phyloP scores from a whole-genome alignment of 2,888 invertebrate species.

The Pterostichus niger region DNA sequence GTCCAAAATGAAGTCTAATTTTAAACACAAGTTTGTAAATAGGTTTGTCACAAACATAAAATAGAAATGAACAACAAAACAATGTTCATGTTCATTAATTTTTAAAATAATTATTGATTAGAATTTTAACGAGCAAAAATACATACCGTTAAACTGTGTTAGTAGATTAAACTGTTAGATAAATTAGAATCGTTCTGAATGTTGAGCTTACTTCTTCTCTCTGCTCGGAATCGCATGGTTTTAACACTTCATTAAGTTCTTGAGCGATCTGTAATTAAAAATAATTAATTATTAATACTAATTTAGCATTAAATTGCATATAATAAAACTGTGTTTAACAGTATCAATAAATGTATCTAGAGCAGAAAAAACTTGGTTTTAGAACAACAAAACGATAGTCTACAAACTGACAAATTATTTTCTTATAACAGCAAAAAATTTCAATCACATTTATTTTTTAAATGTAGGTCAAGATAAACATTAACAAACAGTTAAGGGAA shows the following conservation, averaged over 20 bases:
- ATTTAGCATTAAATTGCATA: too few species aligned
- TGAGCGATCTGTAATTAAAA: conserved; percentile 72
- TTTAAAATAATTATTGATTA: conserved; percentile 3
- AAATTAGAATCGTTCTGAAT: conserved; percentile 22
- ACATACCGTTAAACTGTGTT: conserved; percentile 51
- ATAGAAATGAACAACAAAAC: conserved; percentile 8
- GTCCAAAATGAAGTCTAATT: conserved; percentile 23
- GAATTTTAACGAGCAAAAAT: background rate
- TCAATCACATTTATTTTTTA: too few species aligned
- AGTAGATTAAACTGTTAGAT: conserved; percentile 46
- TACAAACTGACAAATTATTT: too few species aligned
- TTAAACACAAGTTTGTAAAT: conserved; percentile 1
- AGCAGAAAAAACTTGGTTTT: too few species aligned
- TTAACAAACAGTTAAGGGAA: too few species aligned
- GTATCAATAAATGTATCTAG: too few species aligned
- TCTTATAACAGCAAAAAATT: too few species aligned
- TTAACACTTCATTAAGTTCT: conserved; percentile 72
- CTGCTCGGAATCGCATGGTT: conserved; percentile 65
- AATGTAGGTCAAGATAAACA: too few species aligned
- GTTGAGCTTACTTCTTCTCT: conserved; percentile 43
- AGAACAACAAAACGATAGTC: too few species aligned
- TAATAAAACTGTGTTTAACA: too few species aligned
- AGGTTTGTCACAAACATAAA: background rate
- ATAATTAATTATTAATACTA: background rate
- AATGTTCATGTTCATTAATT: conserved; percentile 7